Evolutionary conservation across 2,113 vertebrate species (phyloP), one percentile per base, ranked within the genome.

Genomic region (Taurulus bubalis): DNA sequence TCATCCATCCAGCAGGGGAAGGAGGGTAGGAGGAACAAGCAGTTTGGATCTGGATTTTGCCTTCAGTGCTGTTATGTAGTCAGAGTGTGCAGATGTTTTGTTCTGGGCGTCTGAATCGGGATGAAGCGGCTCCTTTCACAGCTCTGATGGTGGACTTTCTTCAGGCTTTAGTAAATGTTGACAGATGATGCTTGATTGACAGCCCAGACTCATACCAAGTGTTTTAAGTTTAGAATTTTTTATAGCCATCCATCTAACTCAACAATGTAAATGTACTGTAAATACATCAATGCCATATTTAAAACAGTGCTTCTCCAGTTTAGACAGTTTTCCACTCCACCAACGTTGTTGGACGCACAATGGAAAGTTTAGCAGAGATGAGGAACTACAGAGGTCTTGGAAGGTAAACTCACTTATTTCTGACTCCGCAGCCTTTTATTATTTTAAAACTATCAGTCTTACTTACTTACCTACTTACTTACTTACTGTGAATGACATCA

Each of bases 171-270:
- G n/a, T 49, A 34, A 68, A 55, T 3, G 45, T 1, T 75, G 82
- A 87, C 82, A 73, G 69, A 69, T 76, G 81, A 82, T 3, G 63
- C 62, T 55, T 88, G 86, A 87, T 51, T 84, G 88, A 79, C 85
- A 71, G 74, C 34, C 0, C 22, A 67, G 49, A 49, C 64, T 22
- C 1, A 20, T 16, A 47, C 56, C 20, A 14, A 68, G 66, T 36
- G 22, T 30, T 22, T 63, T 11, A 51, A 22, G 30, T 34, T 22
- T 12, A 45, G 16, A 38, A 16, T 38, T 76, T 58, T 59, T 15
- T n/a, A 20, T 62, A 34, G 8, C 30, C 20, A n/a, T 62, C 60
- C 22, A 24, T 64, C 63, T 24, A 32, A 8, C 28, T 28, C 6
- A 15, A 58, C 24, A 2, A 20, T 51, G 49, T 51, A 20, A 49